Conservation (phyloP, 1,140 invertebrate species). For the Piezodorus guildinii region DNA sequence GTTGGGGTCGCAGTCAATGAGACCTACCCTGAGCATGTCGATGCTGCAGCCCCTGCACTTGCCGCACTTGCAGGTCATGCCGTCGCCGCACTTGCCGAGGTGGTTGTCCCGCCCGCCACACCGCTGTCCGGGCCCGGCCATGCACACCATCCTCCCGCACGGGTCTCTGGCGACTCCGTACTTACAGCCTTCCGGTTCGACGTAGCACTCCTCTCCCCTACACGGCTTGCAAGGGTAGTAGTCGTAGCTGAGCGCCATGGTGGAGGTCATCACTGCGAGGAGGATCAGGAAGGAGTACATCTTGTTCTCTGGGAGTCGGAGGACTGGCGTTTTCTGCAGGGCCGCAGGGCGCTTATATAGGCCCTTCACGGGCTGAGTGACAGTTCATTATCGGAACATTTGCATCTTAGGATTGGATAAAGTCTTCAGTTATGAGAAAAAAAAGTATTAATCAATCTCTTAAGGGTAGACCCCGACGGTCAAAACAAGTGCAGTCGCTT, state of each 20-base stretch:
- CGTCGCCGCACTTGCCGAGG: neutral
- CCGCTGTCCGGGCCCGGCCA: neutral
- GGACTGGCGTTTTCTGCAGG: too few relatives aligned
- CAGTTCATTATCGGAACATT: too few relatives aligned
- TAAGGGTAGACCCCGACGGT: too few relatives aligned
- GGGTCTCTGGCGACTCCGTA: constrained; percentile 4
- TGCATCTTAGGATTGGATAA: too few relatives aligned
- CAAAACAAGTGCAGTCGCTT: too few relatives aligned
- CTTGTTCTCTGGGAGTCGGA: too few relatives aligned
- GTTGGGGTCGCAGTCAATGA: neutral
- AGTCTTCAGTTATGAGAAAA: too few relatives aligned
- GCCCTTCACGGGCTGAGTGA: too few relatives aligned
- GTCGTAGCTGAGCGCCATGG: neutral
- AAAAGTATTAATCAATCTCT: too few relatives aligned
- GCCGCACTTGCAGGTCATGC: constrained; percentile 30
- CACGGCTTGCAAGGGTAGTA: neutral
- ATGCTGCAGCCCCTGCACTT: constrained; percentile 28
- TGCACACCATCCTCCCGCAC: neutral
- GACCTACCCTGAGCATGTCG: neutral
- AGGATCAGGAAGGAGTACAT: too few relatives aligned
- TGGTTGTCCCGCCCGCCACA: neutral
- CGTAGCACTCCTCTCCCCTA: neutral
- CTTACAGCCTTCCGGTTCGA: neutral
- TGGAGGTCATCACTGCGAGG: too few relatives aligned
- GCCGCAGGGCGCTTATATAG: too few relatives aligned